Evolutionary conservation across 92 coral and sea anemone species (phyloP), one percentile per base, ranked within the genome.

Genomic region (Actinostola sp.): DNA sequence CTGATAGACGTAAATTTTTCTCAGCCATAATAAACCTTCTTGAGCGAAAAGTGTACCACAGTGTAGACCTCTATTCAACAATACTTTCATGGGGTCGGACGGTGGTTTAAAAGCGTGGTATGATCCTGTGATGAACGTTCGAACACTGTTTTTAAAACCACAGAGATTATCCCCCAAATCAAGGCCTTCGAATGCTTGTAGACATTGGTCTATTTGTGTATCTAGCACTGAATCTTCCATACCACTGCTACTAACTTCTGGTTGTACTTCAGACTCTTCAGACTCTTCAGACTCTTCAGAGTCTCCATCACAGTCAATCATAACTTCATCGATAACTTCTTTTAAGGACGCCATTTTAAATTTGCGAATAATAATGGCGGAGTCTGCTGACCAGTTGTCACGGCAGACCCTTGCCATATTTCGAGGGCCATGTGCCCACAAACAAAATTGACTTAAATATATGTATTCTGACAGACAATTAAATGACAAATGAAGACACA

Each of bases 11-110:
- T 62, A 41, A 15, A 79, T 85, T 66, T 85, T 85, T 45, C 66
- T 62, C 60, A 85, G 67, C 86, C 86, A 85, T 57, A 60, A 75
- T 64, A 61, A 30, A 79, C 86, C 61, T 80, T 85, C 83, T 21
- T 75, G 41, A 53, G 54, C 55, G 61, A 67, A 85, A 15, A 63
- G 49, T 31, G 83, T 35, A 52, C 79, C 57, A 66, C 86, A 75
- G 68, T 85, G 66, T 60, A 80, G 55, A 42, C 86, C 75, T 66
- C 25, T 65, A 56, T 60, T 75, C 61, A 85, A 34, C 58, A 84
- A 68, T 25, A 71, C 55, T 61, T 84, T 84, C 57, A 84, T 45
- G 34, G 75, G 86, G 49, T 85, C 82, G 43, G 72, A 71, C 54
- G 75, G 81, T 23, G 78, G 82, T 63, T 72, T 67, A 81, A 85